A percentile compares a stretch with the other conserved stretches of the same genome.
Evolutionary conservation across 2,113 vertebrate species (phyloP).

Genomic region (Nanorana parkeri): DNA sequence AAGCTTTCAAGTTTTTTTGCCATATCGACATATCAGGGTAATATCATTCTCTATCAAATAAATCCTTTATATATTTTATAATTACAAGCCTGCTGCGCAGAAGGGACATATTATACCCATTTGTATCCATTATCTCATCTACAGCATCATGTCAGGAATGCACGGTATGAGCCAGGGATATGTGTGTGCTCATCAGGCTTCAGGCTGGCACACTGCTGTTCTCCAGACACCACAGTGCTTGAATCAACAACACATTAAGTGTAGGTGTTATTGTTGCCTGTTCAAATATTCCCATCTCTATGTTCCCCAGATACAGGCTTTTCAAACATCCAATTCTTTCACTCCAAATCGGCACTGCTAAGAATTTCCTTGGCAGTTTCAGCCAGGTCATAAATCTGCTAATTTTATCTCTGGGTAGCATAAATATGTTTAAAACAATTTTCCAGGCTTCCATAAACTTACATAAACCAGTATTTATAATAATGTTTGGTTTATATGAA

Average conservation of each 20-base stretch:
- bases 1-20: too few relatives aligned
- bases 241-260: slow-evolving; percentile 16
- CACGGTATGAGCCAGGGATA: slow-evolving; percentile 18
- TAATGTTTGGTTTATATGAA: too few relatives aligned
- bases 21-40: not conserved
- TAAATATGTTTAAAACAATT: too few relatives aligned
- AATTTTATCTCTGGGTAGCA: not conserved
- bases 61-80: not conserved
- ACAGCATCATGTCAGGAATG: not conserved
- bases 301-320: not conserved
- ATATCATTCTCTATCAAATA: slow-evolving; percentile 3
- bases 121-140: slow-evolving; percentile 19
- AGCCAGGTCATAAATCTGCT: not conserved
- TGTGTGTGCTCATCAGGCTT: slow-evolving; percentile 6
- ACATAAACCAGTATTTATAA: too few relatives aligned
- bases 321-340: slow-evolving; percentile 1
- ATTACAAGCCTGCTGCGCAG: not conserved
- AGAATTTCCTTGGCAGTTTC: not conserved
- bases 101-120: slow-evolving; percentile 3
- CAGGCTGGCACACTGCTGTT: not conserved
- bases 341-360: slow-evolving; percentile 22
- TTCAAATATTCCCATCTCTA: not conserved
- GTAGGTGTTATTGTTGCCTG: slow-evolving; percentile 35
- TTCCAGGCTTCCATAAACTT: too few relatives aligned
- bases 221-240: slow-evolving; percentile 24